Evolutionary conservation across 2,888 invertebrate species (phyloP).

Genomic region (Mechanitis messenoides): DNA sequence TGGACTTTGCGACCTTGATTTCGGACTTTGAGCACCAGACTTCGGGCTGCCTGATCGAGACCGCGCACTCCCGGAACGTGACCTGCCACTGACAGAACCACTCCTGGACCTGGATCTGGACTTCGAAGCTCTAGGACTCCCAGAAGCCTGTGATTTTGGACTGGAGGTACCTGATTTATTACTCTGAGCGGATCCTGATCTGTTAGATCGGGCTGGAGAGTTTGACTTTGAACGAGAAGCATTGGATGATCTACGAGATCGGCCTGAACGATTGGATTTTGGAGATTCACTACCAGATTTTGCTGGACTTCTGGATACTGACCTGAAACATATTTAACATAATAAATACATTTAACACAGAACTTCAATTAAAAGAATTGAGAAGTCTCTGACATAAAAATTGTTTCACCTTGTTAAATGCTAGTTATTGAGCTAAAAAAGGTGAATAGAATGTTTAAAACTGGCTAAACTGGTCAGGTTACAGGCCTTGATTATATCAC

Average conservation of each 20-base stretch:
- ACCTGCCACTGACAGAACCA: conserved; percentile 46
- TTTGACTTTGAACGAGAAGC: conserved; percentile 66
- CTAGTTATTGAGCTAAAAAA: no score
- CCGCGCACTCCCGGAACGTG: conserved; percentile 41
- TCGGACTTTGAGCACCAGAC: conserved; percentile 46
- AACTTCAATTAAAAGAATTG: no score
- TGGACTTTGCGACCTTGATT: conserved; percentile 44
- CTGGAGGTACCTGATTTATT: conserved; percentile 68
- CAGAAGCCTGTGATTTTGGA: conserved; percentile 63
- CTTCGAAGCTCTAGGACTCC: conserved; percentile 53
- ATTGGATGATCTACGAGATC: conserved; percentile 56
- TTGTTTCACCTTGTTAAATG: no score
- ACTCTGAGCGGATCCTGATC: conserved; percentile 65
- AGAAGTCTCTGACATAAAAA: no score
- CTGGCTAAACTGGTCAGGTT: no score
- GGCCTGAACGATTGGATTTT: conserved; percentile 55
- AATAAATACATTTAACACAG: neutral
- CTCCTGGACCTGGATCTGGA: conserved; percentile 56
- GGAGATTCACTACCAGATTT: conserved; percentile 67
- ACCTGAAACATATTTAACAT: conserved; percentile 43
- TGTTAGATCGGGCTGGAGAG: conserved; percentile 58
- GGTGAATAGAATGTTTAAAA: no score
- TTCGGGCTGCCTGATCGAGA: conserved; percentile 54
- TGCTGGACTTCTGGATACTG: conserved; percentile 58
- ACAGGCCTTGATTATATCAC: no score